Evolutionary conservation across 1,140 invertebrate genomes (phyloP).

Genomic region (Halesus radiatus): DNA sequence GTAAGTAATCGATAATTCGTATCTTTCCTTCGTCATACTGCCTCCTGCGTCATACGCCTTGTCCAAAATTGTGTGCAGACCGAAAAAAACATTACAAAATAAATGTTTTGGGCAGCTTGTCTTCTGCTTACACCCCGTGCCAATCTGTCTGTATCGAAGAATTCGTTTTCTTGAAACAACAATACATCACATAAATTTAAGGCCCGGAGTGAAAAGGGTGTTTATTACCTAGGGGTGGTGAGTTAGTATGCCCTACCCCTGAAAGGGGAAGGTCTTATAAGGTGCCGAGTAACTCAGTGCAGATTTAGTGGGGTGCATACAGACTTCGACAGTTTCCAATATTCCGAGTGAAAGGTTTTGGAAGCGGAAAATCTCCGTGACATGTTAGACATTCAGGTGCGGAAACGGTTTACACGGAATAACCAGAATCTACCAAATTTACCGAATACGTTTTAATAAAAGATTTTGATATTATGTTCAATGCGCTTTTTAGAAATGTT

Average conservation of each 20-base stretch:
- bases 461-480: neutral
- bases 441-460: neutral
- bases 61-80: neutral
- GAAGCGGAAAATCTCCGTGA: constrained; percentile 32
- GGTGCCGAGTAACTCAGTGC: neutral
- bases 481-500: no score
- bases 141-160: neutral
- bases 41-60: no score
- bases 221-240: neutral
- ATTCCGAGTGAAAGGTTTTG: constrained; percentile 32
- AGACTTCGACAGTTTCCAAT: constrained; percentile 5
- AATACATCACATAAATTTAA: neutral
- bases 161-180: neutral
- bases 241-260: neutral
- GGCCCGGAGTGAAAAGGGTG: neutral
- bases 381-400: constrained; percentile 11
- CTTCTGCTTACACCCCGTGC: neutral
- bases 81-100: neutral
- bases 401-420: constrained; percentile 17
- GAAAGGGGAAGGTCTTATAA: neutral
- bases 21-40: no score
- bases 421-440: neutral
- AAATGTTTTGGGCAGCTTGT: constrained; percentile 31
- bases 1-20: no score
- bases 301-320: neutral